These are phyloP conservation scores for Oligia latruncula DNA, from an alignment of 2,888 invertebrate species.

Conservation along the genomic window DNA sequence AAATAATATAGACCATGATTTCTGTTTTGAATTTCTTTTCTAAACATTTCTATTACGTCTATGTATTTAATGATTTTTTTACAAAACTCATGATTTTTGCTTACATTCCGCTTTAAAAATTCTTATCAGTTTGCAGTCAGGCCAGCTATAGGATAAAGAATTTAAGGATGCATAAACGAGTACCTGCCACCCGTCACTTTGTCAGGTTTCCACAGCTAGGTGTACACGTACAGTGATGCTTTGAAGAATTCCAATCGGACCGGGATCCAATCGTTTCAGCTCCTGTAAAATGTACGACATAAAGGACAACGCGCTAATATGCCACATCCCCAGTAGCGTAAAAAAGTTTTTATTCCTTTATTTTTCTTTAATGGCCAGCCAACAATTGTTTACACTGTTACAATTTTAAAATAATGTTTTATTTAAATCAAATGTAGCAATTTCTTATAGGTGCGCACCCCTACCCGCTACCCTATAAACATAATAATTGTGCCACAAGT, in stretches of 20 bases:
- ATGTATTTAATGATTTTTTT: background rate
- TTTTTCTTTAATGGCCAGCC: background rate
- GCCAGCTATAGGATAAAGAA: background rate
- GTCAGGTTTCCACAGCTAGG: conserved; percentile 14
- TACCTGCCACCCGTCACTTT: conserved; percentile 17
- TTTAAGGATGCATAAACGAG: conserved; percentile 32
- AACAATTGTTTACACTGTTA: background rate
- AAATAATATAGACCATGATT: background rate
- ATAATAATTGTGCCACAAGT: background rate
- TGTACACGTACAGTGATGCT: conserved; percentile 26
- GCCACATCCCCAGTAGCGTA: background rate
- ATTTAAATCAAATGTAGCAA: background rate
- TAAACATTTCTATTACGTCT: background rate
- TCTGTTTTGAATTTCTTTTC: background rate
- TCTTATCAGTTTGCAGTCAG: background rate
- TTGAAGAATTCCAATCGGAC: conserved; percentile 59
- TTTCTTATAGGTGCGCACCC: background rate
- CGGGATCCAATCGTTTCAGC: conserved; percentile 39
- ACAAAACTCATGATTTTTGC: background rate
- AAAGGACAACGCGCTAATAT: conserved; percentile 21
- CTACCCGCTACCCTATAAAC: too few relatives aligned
- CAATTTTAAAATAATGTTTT: background rate
- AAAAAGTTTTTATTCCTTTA: background rate
- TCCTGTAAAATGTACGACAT: conserved; percentile 42
- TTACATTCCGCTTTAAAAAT: background rate